Conservation (phyloP, 2,888 invertebrate species). For the Tipula lateralis region DNA sequence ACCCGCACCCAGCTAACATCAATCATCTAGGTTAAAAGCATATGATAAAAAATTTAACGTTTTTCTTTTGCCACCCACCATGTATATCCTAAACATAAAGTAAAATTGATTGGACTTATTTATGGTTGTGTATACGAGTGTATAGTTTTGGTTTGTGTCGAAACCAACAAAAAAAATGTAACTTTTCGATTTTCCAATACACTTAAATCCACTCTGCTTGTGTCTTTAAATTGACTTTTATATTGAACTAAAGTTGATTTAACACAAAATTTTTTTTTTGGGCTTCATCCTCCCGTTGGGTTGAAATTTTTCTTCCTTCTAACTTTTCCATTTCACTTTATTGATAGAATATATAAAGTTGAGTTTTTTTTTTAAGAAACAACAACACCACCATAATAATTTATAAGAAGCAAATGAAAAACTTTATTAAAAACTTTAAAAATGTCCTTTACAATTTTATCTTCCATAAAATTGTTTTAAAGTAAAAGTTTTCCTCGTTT, state of each 20-base stretch:
- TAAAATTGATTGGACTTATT: background rate
- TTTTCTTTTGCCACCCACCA: background rate
- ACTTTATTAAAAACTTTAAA: conserved; percentile 21
- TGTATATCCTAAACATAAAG: background rate
- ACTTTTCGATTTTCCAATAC: background rate
- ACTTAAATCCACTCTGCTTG: background rate
- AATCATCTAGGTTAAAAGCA: background rate
- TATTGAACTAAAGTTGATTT: background rate
- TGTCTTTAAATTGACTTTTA: background rate
- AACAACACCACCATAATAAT: background rate
- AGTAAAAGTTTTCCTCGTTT: background rate
- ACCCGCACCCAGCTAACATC: background rate
- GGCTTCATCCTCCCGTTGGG: too few species aligned
- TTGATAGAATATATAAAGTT: conserved; percentile 20
- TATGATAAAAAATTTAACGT: background rate
- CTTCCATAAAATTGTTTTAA: conserved; percentile 24
- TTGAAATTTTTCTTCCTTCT: background rate
- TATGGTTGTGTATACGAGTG: background rate
- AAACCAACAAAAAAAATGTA: background rate
- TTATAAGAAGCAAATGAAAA: conserved; percentile 2
- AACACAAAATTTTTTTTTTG: background rate
- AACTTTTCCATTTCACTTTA: conserved; percentile 19
- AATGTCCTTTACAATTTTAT: conserved; percentile 15
- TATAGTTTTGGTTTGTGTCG: background rate
- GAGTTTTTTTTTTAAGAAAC: background rate